phyloP scores from a whole-genome alignment of 1,140 invertebrate genomes.

The Neodiprion pinetum region DNA sequence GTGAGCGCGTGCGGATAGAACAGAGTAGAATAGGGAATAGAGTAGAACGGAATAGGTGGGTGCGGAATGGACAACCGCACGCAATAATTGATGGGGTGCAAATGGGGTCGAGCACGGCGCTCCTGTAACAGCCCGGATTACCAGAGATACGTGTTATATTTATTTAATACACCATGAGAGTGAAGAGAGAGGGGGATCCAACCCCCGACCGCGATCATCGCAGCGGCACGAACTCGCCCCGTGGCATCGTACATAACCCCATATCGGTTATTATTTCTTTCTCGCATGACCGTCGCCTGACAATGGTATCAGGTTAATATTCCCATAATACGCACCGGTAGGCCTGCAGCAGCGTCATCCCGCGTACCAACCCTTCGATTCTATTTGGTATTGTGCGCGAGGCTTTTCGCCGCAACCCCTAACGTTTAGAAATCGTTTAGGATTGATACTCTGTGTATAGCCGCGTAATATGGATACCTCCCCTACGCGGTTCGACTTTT shows the following conservation, averaged over 20 bases:
- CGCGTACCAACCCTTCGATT: background rate
- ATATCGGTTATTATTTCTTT: conserved; percentile 51
- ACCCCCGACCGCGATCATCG: conserved; percentile 27
- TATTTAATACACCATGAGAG: conserved; percentile 50
- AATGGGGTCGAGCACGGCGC: conserved; percentile 50
- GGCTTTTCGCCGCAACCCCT: no score
- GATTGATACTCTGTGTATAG: no score
- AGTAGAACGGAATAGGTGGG: conserved; percentile 27
- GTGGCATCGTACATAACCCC: conserved; percentile 19
- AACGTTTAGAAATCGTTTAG: background rate
- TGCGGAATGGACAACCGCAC: conserved; percentile 43
- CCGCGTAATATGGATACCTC: no score
- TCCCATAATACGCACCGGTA: background rate
- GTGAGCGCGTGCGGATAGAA: background rate
- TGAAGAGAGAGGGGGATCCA: background rate
- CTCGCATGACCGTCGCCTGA: background rate
- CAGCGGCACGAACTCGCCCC: background rate
- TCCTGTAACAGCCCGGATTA: conserved; percentile 44
- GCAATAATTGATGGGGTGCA: conserved; percentile 50
- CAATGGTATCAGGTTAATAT: background rate
- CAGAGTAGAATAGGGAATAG: background rate
- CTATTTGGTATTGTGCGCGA: no score
- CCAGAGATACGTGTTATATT: conserved; percentile 49
- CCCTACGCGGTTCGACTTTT: no score
- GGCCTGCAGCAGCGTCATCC: background rate